Base-by-base conservation (phyloP, 2,888 invertebrate species). In the Drosophila imparisetae region DNA sequence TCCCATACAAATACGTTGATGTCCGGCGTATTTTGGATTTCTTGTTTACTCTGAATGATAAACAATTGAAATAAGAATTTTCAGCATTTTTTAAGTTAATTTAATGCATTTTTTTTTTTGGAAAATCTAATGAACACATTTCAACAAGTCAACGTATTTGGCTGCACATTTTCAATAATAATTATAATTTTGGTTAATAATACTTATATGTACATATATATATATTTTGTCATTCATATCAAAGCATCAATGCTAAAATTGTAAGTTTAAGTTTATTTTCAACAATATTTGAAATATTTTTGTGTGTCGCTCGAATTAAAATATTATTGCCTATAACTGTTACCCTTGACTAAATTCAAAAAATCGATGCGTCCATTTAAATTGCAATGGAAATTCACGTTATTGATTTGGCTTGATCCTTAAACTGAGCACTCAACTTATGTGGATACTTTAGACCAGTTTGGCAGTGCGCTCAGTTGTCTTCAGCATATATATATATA, bases 331-430 rank as follows among this genome's bases (percentile, higher is more conserved):
- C 76, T 68, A 74, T 80, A 60, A 77, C 59, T 77, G 52, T 75
- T 82, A 83, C 80, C 82, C 80, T 84, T 86, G 69, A 75, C 61
- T 75, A 71, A 78, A 78, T 72, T 84, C 82, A 69, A 79, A 71
- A 75, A 80, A 79, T 72, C 50, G 63, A 27, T 38, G 29, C 66
- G 50, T 64, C 55, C 57, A 49, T 67, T 62, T 40, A 50, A 50
- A 50, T 65, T 67, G 50, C 49, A 57, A 50, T 74, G 34, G 40
- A 40, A 68, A 70, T 59, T 74, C 66, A 59, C 70, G 68, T 29
- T 60, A 48, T 70, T 60, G 55, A 53, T 52, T 58, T 36, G 2
- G 55, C 59, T 36, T 34, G 53, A 59, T 30, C 65, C 67, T 52
- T 50, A 58, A 57, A 53, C 59, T 66, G 67, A 78, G 67, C 84